Evolutionary conservation across 2,113 vertebrate species (phyloP).

Genomic region (Ptilorrhoa leucosticta): DNA sequence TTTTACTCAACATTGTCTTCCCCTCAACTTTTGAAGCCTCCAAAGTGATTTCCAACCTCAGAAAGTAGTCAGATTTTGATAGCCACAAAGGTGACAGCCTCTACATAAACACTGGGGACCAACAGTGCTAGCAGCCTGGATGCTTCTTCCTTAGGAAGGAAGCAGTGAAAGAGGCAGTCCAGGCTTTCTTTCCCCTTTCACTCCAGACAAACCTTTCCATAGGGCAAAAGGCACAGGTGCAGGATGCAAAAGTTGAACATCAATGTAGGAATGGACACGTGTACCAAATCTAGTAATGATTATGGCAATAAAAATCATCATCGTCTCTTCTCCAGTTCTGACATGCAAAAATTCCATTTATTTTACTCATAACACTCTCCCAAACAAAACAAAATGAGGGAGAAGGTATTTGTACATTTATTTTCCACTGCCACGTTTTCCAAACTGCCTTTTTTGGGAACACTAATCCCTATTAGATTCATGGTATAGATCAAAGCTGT

Average conservation of each 20-base stretch:
- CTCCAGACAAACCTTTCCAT: not conserved
- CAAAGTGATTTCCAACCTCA: not conserved
- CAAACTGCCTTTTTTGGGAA: not conserved
- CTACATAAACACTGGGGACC: not conserved
- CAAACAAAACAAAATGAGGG: not conserved
- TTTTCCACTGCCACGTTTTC: not conserved
- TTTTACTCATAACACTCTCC: not conserved
- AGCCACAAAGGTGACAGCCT: not conserved
- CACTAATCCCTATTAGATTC: not conserved
- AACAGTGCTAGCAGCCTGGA: not conserved
- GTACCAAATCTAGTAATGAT: not conserved
- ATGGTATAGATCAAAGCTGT: not conserved
- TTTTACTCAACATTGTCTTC: not conserved
- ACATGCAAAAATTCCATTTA: not conserved
- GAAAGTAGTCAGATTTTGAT: not conserved
- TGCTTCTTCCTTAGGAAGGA: not conserved
- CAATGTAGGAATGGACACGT: accelerated
- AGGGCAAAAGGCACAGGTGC: not conserved
- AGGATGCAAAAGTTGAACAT: not conserved
- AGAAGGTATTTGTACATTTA: not conserved
- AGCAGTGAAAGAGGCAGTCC: not conserved
- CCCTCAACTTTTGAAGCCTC: not conserved
- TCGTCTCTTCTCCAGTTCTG: not conserved
- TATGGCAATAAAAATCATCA: not conserved
- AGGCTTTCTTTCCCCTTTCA: not conserved